Conservation (phyloP, 2,797 vertebrate species). For the Hypotaenidia philippensis region DNA sequence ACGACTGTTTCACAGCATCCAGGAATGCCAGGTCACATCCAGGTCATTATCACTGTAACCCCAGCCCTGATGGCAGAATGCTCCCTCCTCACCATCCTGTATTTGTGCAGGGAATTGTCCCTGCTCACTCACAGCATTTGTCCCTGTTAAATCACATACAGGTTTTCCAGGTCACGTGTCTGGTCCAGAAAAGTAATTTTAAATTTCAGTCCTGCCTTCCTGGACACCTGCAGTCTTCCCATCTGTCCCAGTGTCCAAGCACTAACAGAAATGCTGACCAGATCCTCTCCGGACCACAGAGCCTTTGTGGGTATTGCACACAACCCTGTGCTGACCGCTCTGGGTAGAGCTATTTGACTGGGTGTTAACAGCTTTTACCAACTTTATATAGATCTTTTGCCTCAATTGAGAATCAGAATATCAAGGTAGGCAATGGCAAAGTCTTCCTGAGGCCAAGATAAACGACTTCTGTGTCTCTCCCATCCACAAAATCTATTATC, state of each 20-base stretch:
- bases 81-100: not conserved
- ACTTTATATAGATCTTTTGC: not conserved
- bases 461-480: not conserved
- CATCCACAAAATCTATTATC: not conserved
- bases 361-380: not conserved
- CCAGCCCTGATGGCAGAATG: not conserved
- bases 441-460: not conserved
- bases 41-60: not conserved
- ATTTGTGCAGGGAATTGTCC: not conserved
- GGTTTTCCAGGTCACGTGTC: not conserved
- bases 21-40: not conserved
- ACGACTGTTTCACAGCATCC: not conserved
- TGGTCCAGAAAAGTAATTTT: not conserved
- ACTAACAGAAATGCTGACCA: not conserved
- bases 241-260: not conserved
- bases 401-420: not conserved
- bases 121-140: fast-evolving
- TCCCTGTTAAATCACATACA: not conserved
- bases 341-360: not conserved
- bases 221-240: constrained; percentile 28
- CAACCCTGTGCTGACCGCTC: not conserved
- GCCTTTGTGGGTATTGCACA: not conserved
- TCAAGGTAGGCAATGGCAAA: not conserved
- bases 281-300: fast-evolving
- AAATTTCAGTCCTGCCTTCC: not conserved